Evolutionary conservation across 2,797 vertebrate genomes (phyloP).

Genomic region (Odontamblyopus lacepedii): DNA sequence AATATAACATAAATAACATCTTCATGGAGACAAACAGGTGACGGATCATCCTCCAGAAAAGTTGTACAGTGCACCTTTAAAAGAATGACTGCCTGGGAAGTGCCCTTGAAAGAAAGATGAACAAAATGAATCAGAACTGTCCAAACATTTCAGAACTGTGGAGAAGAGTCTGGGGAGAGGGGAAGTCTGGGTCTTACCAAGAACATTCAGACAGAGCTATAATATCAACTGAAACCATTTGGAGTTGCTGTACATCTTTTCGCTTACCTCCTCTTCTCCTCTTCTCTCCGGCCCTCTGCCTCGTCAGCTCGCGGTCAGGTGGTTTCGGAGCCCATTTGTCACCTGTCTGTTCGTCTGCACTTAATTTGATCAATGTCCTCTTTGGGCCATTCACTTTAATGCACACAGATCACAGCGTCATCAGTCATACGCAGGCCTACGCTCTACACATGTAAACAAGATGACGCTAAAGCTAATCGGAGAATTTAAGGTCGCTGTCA

Average conservation of each 20-base stretch:
- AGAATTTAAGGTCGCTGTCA: conserved; percentile 10
- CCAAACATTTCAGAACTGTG: background rate
- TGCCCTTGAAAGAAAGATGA: background rate
- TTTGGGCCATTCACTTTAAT: background rate
- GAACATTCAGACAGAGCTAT: background rate
- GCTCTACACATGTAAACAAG: conserved; percentile 8
- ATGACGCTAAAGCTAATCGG: background rate
- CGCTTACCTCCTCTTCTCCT: background rate
- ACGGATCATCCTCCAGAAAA: too few species aligned
- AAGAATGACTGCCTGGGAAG: background rate
- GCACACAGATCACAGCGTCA: conserved; percentile 2
- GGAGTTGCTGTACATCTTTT: background rate
- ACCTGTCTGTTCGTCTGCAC: conserved; percentile 12
- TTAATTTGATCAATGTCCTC: conserved; percentile 14
- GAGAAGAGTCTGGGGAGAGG: background rate
- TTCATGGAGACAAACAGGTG: too few species aligned
- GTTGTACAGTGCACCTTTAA: too few species aligned
- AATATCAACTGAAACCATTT: background rate
- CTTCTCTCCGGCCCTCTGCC: background rate
- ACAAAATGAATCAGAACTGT: background rate
- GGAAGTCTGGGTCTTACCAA: background rate
- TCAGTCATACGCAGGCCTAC: background rate
- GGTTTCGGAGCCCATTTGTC: background rate
- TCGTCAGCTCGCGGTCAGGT: background rate
- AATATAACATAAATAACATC: too few species aligned